Evolutionary conservation across 2,888 invertebrate species (phyloP).

Genomic region (Eulithis prunata): DNA sequence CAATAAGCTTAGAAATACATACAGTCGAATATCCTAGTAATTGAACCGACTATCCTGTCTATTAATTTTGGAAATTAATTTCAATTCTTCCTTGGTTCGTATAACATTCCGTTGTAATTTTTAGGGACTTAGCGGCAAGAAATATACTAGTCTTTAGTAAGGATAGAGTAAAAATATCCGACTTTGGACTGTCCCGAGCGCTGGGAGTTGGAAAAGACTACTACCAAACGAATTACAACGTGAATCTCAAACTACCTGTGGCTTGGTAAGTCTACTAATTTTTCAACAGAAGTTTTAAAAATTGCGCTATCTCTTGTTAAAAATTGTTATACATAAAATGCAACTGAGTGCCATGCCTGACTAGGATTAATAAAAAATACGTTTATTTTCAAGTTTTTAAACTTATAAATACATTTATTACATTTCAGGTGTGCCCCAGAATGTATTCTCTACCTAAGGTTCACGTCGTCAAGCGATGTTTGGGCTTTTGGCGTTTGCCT

Average conservation of each 20-base stretch:
- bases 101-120: constrained; percentile 47
- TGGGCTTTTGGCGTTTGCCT: constrained; percentile 99
- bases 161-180: constrained; percentile 98
- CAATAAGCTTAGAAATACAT: no score
- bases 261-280: constrained; percentile 89
- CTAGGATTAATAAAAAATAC: no score
- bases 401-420: no score
- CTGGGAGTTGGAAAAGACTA: constrained; percentile 99
- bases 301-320: no score
- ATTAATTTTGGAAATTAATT: no score
- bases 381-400: no score
- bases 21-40: no score
- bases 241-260: constrained; percentile 97
- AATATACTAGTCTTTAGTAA: constrained; percentile 99
- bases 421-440: constrained; percentile 95
- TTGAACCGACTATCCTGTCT: no score
- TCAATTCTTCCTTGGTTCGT: neutral
- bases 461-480: constrained; percentile 98
- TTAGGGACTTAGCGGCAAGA: constrained; percentile 97
- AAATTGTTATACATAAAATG: no score
- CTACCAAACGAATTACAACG: constrained; percentile 99
- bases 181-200: constrained; percentile 97
- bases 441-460: constrained; percentile 97
- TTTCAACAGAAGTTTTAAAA: no score
- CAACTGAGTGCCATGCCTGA: no score